Evolutionary conservation across 2,113 vertebrate genomes (phyloP).

Genomic region (Bos taurus): ARS-UCD2.0 NC_037351.1:1983001-1983500

Average conservation of each 20-base stretch:
- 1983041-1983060: not conserved
- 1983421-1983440: too few relatives aligned
- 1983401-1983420: too few relatives aligned
- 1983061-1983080: not conserved
- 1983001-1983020: not conserved
- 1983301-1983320: too few relatives aligned
- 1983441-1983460: too few relatives aligned
- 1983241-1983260: not conserved
- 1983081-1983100: not conserved
- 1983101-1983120: not conserved
- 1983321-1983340: too few relatives aligned
- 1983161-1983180: not conserved
- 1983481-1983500: too few relatives aligned
- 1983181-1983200: not conserved
- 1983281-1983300: not conserved
- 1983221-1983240: not conserved
- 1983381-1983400: too few relatives aligned
- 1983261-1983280: not conserved
- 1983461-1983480: too few relatives aligned
- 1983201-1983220: not conserved
- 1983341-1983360: too few relatives aligned
- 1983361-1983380: too few relatives aligned
- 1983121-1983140: fast-evolving
- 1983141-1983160: not conserved
- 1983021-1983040: not conserved